Evolutionary conservation across 2,113 vertebrate genomes (phyloP), one percentile per base, ranked within the genome.

Genomic region (Poeciliopsis retropinna): DNA sequence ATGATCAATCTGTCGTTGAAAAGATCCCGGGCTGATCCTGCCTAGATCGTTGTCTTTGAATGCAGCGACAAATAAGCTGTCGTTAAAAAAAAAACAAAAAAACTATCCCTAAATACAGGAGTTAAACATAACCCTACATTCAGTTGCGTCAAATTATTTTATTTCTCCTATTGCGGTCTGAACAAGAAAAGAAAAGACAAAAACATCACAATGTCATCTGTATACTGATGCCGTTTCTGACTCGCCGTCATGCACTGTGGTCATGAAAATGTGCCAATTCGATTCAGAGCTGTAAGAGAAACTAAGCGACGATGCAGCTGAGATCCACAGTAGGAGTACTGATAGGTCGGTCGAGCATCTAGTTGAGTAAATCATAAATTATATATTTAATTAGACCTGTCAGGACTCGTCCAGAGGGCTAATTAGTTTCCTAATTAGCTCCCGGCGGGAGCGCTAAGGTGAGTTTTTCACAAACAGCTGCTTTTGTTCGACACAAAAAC

Each of bases 11-110:
- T 30, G 13, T n/a, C 64, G n/a, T 74, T 47, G 67, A 51, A 37
- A 60, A 51, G 57, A 70, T 28, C 17, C n/a, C 9, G 0, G 54
- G 89, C 89, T 30, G 89, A 88, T 83, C 90, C 28, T n/a, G 65
- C 61, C 1, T 0, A 69, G 89, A 90, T 84, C 90, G 1, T 91
- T 91, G 91, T 92, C 91, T 71, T 57, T 34, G 15, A 62, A 30
- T 29, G 39, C 27, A 78, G 32, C 31, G 69, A 82, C 2, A 1
- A 63, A 6, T 5, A 63, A 64, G 31, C 57, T 32, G 63, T 8
- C 22, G 12, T 41, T 41, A 14, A 31, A 37, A 65, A 68, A 51
- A n/a, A n/a, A 5, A 31, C 3, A 31, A 31, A 30, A 30, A 31
- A 31, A 4, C 30, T 61, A 28, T 61, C 57, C 51, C 51, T n/a